Conservation (phyloP, 2,113 vertebrate genomes). For the Gobiocypris rarus region DNA sequence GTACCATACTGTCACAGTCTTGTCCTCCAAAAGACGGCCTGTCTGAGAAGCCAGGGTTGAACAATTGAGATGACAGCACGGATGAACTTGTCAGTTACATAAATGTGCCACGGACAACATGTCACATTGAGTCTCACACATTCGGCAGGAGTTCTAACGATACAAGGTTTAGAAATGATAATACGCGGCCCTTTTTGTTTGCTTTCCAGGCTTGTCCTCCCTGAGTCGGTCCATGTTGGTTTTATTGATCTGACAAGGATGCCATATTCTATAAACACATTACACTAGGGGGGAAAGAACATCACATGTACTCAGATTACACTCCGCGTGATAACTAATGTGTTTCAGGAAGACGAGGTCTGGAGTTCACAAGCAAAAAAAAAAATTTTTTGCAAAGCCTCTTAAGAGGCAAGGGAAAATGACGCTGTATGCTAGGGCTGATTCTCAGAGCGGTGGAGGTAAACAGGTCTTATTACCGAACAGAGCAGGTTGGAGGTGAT, state of each 20-base stretch:
- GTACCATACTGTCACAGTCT: slow-evolving; percentile 16
- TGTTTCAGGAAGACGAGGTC: slow-evolving; percentile 48
- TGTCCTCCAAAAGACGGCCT: slow-evolving; percentile 6
- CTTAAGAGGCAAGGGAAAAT: slow-evolving; percentile 37
- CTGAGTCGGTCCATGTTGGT: slow-evolving; percentile 24
- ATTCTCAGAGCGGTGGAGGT: slow-evolving; percentile 18
- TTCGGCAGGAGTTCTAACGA: slow-evolving; percentile 39
- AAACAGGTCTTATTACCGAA: slow-evolving; percentile 48
- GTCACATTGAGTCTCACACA: slow-evolving; percentile 39
- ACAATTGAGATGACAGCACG: slow-evolving; percentile 7
- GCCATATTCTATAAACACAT: slow-evolving; percentile 60
- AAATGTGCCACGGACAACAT: slow-evolving; percentile 43
- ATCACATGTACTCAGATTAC: slow-evolving; percentile 48
- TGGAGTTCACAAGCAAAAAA: slow-evolving; percentile 31
- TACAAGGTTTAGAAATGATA: slow-evolving; percentile 31
- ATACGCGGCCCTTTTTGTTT: slow-evolving; percentile 43
- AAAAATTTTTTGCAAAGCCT: slow-evolving; percentile 22
- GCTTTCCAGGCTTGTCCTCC: slow-evolving; percentile 45
- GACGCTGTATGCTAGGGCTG: neutral
- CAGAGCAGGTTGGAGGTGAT: slow-evolving; percentile 35
- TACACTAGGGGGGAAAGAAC: slow-evolving; percentile 38
- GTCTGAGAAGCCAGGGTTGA: neutral
- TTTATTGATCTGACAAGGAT: slow-evolving; percentile 61
- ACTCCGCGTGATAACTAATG: slow-evolving; percentile 53
- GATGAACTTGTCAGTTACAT: slow-evolving; percentile 45